phyloP scores from a whole-genome alignment of 2,888 invertebrate species.

The Polydrusus pterygomalis region DNA sequence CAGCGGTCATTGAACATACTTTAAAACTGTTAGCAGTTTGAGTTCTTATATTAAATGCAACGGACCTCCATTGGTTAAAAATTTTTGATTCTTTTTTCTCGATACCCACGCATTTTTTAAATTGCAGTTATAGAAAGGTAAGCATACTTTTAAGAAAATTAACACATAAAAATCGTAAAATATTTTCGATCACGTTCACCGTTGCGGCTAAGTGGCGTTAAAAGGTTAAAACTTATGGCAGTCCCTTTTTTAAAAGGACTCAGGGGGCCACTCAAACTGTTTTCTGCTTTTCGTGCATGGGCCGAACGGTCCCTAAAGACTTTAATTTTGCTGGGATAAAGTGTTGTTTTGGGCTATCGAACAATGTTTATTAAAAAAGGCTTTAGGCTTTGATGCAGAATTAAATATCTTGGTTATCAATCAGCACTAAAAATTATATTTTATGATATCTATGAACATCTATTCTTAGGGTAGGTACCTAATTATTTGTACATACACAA shows the following conservation, averaged over 20 bases:
- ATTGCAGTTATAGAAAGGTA: background rate
- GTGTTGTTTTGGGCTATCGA: background rate
- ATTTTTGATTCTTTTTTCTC: too few relatives aligned
- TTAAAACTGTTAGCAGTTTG: too few relatives aligned
- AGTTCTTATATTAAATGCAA: too few relatives aligned
- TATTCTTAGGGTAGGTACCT: too few relatives aligned
- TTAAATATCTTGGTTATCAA: too few relatives aligned
- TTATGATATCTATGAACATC: too few relatives aligned
- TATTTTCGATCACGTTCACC: constrained; percentile 2
- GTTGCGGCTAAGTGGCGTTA: constrained; percentile 15
- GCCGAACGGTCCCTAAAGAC: constrained; percentile 9
- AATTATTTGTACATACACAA: too few relatives aligned
- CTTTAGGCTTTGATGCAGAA: too few relatives aligned
- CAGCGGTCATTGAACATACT: too few relatives aligned
- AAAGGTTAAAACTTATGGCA: constrained; percentile 20
- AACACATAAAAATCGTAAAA: constrained; percentile 18
- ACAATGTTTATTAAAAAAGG: too few relatives aligned
- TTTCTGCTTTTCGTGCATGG: constrained; percentile 4
- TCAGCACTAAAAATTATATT: too few relatives aligned
- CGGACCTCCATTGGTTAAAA: too few relatives aligned
- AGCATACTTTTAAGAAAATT: background rate
- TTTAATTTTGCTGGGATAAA: background rate
- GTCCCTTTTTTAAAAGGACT: constrained; percentile 11
- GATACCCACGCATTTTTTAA: background rate
- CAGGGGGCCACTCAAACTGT: constrained; percentile 7